phyloP scores from a whole-genome alignment of 2,113 vertebrate species.

The Cyanocitta stelleri region DNA sequence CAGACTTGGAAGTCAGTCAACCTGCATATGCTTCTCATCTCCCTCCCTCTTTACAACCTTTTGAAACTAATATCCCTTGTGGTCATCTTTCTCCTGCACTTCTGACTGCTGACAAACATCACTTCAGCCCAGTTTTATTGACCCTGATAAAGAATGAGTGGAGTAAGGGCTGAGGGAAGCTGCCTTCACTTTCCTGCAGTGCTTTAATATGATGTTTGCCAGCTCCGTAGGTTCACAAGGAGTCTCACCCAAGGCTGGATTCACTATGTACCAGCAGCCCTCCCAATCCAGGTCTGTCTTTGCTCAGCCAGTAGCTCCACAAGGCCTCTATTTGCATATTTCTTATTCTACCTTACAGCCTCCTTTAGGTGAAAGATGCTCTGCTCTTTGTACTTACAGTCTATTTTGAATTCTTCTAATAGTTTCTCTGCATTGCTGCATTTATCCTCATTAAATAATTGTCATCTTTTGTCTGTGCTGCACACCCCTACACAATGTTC shows the following conservation, averaged over 20 bases:
- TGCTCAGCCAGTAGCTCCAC: background rate
- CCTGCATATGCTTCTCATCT: background rate
- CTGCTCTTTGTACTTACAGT: background rate
- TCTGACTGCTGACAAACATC: background rate
- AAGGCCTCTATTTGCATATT: background rate
- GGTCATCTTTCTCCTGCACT: background rate
- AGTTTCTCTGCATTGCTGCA: background rate
- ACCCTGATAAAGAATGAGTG: background rate
- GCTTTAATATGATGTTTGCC: background rate
- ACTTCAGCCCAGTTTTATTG: background rate
- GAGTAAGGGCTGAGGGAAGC: background rate
- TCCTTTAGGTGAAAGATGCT: background rate
- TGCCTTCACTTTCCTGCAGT: background rate
- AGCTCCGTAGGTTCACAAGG: background rate
- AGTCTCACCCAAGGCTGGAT: background rate
- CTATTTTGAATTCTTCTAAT: background rate
- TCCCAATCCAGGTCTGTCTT: background rate
- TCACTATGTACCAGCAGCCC: rapidly evolving
- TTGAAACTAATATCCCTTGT: background rate
- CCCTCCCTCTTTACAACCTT: background rate
- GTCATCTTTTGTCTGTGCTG: background rate
- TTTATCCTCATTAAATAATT: background rate
- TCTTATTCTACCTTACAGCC: background rate
- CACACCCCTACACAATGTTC: background rate
- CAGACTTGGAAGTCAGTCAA: background rate